Base-by-base conservation (phyloP, 1,140 invertebrate species). In the Listronotus oregonensis region DNA sequence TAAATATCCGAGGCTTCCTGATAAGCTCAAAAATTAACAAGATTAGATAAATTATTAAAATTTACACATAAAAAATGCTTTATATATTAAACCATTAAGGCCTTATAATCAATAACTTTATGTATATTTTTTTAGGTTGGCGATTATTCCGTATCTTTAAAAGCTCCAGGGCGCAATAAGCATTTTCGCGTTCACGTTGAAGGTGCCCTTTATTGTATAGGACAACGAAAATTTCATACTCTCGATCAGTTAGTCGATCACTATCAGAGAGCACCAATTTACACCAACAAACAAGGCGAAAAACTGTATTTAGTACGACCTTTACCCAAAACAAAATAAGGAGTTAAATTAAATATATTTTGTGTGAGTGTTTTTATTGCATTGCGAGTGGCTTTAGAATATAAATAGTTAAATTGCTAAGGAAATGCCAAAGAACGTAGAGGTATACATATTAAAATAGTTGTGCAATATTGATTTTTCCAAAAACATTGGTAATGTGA, bases 101-200 rank as follows among this genome's bases (percentile, higher is more conserved):
- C 21, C 2, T 3, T 27, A 5, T 27, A 27, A 27, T 5, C 21
- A 27, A 27, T 27, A 27, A 27, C 1, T 27, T 5, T 27, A 27
- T 27, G 5, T 27, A 27, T 27, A 27, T 68, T 59, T 76, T 83
- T 84, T 15, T 80, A 98, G 96, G 90, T 95, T 83, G 97, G 97
- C 63, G 97, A 99, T 82, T 98, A 93, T 81, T 99, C 97, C 39
- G 96, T 99, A 69, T 98, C 97, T 32, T 83, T 99, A 72, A 99
- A 99, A 84, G 97, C 97, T 46, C 92, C 94, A 50, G 93, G 93
- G 34, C 90, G 96, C 64, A 99, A 99, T 83, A 99, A 99, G 81
- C 97, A 99, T 82, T 99, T 99, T 83, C 89, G 97, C 76, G 96
- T 99, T 67, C 95, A 97, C 77, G 95, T 98, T 46, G 95, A 97